Evolutionary conservation across 2,888 invertebrate species (phyloP).

Genomic region (Tuta absoluta): DNA sequence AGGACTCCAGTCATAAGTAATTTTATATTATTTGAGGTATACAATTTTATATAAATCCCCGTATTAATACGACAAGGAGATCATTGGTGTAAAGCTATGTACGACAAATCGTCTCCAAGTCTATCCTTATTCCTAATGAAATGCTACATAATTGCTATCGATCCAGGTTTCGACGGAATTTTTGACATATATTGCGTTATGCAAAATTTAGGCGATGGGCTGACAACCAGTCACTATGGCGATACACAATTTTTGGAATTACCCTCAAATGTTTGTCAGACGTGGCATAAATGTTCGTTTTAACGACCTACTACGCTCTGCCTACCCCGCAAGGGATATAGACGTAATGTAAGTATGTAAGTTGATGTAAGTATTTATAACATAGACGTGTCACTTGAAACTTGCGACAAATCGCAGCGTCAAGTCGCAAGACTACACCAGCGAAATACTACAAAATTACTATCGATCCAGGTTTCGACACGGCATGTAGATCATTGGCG

Average conservation of each 20-base stretch:
- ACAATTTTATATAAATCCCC: background rate
- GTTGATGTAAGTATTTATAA: too few relatives aligned
- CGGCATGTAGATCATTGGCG: slow-evolving; percentile 42
- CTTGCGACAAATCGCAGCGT: background rate
- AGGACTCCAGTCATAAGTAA: too few relatives aligned
- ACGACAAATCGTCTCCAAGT: background rate
- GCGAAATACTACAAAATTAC: slow-evolving; percentile 7
- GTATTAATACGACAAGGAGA: background rate
- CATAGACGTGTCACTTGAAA: background rate
- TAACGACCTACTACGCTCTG: too few relatives aligned
- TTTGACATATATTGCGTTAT: too few relatives aligned
- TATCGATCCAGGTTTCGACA: slow-evolving; percentile 39
- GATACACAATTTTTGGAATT: too few relatives aligned
- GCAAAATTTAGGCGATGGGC: too few relatives aligned
- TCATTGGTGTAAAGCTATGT: background rate
- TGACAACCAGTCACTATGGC: too few relatives aligned
- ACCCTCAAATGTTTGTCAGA: too few relatives aligned
- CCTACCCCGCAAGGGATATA: too few relatives aligned
- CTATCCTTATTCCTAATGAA: background rate
- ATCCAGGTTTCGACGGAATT: background rate
- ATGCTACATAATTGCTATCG: background rate
- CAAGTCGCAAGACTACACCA: slow-evolving; percentile 5
- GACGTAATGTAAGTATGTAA: too few relatives aligned
- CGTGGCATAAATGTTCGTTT: too few relatives aligned
- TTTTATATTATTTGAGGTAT: background rate